A percentile compares a stretch with the other conserved stretches of the same genome.
phyloP scores from a whole-genome alignment of 1,140 invertebrate genomes.

The Drosophila arawakana region DNA sequence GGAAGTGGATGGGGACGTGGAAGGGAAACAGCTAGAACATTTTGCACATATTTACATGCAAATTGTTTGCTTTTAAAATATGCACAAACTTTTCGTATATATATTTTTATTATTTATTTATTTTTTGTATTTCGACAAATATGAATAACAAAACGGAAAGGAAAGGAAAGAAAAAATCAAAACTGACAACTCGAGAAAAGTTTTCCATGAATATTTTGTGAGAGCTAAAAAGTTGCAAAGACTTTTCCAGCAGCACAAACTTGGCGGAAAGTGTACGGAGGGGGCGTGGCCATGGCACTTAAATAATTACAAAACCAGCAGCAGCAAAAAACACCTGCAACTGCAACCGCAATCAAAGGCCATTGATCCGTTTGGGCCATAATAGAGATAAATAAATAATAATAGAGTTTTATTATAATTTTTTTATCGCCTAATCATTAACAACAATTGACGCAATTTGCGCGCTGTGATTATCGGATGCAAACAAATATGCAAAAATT shows the following conservation, averaged over 20 bases:
- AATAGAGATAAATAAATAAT: slow-evolving; percentile 11
- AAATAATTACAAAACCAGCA: slow-evolving; percentile 33
- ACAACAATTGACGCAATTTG: slow-evolving; percentile 81
- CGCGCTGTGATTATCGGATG: slow-evolving; percentile 57
- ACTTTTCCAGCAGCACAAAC: not conserved
- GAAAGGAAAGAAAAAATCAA: slow-evolving; percentile 45
- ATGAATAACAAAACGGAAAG: slow-evolving; percentile 9
- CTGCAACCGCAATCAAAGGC: slow-evolving; percentile 71
- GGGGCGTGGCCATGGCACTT: slow-evolving; percentile 41
- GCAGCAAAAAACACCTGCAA: slow-evolving; percentile 20
- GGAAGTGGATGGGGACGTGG: not conserved
- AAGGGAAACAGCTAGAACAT: slow-evolving; percentile 36
- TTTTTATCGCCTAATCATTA: slow-evolving; percentile 74
- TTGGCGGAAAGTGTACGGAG: not conserved
- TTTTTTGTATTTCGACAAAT: slow-evolving; percentile 29
- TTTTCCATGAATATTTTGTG: slow-evolving; percentile 3
- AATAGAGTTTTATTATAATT: slow-evolving; percentile 10
- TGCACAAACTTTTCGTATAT: slow-evolving; percentile 61
- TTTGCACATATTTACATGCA: slow-evolving; percentile 75
- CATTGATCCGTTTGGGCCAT: slow-evolving; percentile 61
- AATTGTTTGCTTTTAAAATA: slow-evolving; percentile 80
- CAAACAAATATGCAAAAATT: slow-evolving; percentile 73
- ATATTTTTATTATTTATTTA: not conserved
- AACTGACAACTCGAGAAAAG: slow-evolving; percentile 46
- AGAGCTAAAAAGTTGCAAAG: not conserved